Conservation (phyloP, 1,140 invertebrate species). For the Trichomalopsis sarcophagae region DNA sequence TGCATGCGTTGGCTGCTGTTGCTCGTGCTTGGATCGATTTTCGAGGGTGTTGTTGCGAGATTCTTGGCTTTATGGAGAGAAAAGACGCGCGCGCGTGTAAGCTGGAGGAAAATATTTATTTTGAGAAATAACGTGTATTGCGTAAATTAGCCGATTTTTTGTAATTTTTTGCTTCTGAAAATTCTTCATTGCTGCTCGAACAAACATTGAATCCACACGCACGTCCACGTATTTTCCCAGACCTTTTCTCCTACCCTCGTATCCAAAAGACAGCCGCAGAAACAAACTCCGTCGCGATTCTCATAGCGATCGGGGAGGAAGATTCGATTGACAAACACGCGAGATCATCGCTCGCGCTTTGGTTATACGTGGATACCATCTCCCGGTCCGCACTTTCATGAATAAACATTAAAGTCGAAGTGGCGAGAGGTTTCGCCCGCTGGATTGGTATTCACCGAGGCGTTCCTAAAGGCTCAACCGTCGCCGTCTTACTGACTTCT, state of each 20-base stretch:
- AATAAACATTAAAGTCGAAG: slow-evolving; percentile 45
- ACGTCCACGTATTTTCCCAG: not conserved
- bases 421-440: slow-evolving; percentile 18
- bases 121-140: not conserved
- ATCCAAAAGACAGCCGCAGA: not conserved
- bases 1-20: not conserved
- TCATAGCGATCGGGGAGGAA: slow-evolving; percentile 11
- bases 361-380: not conserved
- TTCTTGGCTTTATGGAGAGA: not conserved
- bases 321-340: slow-evolving; percentile 38
- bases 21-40: not conserved
- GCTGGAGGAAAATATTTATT: not conserved
- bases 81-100: not conserved
- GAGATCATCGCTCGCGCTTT: slow-evolving; percentile 21
- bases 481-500: not conserved
- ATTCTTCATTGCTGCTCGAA: not conserved
- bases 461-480: slow-evolving; percentile 38
- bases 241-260: not conserved
- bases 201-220: not conserved
- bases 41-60: not conserved
- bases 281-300: slow-evolving; percentile 11
- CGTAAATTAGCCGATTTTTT: too few relatives aligned
- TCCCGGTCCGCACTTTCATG: slow-evolving; percentile 23
- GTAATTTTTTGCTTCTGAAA: too few relatives aligned
- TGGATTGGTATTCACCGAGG: slow-evolving; percentile 45